Base-by-base conservation (phyloP, 2,113 vertebrate species). In the Hassar affinis region DNA sequence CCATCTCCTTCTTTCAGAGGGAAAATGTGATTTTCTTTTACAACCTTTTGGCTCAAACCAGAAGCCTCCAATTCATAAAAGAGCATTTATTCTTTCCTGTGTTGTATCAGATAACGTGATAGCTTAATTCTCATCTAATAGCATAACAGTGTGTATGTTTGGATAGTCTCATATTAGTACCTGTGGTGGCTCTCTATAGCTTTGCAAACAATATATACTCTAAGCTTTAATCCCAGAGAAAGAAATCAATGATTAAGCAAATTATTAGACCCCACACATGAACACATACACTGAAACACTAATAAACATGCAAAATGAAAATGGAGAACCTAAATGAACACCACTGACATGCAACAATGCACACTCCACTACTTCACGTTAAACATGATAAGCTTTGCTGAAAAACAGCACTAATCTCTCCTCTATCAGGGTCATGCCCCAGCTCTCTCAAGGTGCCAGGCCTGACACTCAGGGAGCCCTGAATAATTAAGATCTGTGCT, bases 401-500 rank as follows among this genome's bases (percentile, higher is more conserved):
- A 85, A 82, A 52, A 84, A 78, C 76, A 22, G n/a, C 88, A 82
- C 74, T 86, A 88, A 90, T 91, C 88, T 79, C 81, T 84, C 81
- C 14, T 79, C 38, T 77, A 64, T 57, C 64, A 84, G 82, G 91
- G 90, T 89, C 89, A 81, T 86, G 87, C 88, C 88, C 87, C 52
- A 59, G 52, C 59, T 89, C 87, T 88, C 79, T 57, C 35, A 54
- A 81, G 86, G 86, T 83, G 79, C 88, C 59, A 78, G 89, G 75
- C 74, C 88, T 84, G 57, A 30, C 87, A 88, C 87, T 89, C 35
- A 88, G 82, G 82, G 35, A 92, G 88, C 89, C 82, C 88, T 90
- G 85, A 81, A 89, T 90, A 90, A 94, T 92, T 92, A 93, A 90
- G 89, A 91, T 85, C 85, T 80, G 77, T 84, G 85, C 83, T 85